Percentiles rank a stretch among this genome's conserved stretches.
phyloP scores from a whole-genome alignment of 1,140 invertebrate genomes.

The Drosophila takahashii region DNA sequence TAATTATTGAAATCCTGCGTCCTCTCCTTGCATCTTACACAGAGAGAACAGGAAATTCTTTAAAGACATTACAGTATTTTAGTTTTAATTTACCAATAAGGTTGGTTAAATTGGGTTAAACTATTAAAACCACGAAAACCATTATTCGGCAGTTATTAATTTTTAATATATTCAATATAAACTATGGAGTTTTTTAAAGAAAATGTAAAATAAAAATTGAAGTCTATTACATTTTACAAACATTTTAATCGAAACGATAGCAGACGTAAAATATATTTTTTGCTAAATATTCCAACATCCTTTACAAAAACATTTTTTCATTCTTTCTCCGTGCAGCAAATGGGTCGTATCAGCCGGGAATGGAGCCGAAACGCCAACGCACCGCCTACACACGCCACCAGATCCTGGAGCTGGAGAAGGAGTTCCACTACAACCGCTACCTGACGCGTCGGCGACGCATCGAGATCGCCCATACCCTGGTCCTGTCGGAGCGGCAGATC shows the following conservation, averaged over 20 bases:
- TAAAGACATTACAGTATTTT: not conserved
- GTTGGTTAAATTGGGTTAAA: too few species aligned
- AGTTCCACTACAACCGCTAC: slow-evolving; percentile 98
- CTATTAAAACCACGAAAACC: too few species aligned
- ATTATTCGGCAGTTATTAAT: too few species aligned
- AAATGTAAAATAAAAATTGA: too few species aligned
- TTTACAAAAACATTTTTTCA: too few species aligned
- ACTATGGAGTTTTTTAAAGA: too few species aligned
- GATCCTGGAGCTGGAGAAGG: slow-evolving; percentile 98
- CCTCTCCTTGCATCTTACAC: not conserved
- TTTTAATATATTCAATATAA: too few species aligned
- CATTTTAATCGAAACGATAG: too few species aligned
- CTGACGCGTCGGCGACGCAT: slow-evolving; percentile 97
- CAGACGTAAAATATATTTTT: too few species aligned
- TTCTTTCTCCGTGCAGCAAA: slow-evolving; percentile 89
- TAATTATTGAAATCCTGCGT: slow-evolving; percentile 64
- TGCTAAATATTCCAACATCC: too few species aligned
- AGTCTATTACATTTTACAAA: too few species aligned
- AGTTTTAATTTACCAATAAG: too few species aligned
- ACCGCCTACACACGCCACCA: slow-evolving; percentile 98
- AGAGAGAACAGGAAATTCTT: not conserved
- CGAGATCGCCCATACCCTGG: slow-evolving; percentile 98
- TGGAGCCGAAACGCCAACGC: slow-evolving; percentile 97
- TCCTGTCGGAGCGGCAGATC: slow-evolving; percentile 97
- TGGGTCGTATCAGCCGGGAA: slow-evolving; percentile 93